Evolutionary conservation across 2,113 vertebrate species (phyloP).

Genomic region (Microcebus lehilahytsara): DNA sequence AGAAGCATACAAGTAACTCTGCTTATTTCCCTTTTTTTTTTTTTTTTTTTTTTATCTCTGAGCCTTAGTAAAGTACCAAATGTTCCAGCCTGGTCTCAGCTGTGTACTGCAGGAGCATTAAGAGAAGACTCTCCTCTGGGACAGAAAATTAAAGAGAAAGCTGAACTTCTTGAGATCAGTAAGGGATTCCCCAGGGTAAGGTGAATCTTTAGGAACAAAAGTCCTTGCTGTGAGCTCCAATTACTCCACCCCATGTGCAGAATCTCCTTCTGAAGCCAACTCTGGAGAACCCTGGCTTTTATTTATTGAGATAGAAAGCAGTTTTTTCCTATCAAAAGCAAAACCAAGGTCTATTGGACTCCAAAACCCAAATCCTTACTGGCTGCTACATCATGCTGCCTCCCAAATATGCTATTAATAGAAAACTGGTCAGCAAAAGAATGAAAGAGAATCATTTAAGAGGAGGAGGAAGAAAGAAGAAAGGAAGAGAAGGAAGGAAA

Average conservation of each 20-base stretch:
- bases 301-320: conserved; percentile 45
- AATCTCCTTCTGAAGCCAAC: conserved; percentile 40
- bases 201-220: conserved; percentile 43
- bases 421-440: conserved; percentile 44
- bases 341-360: not conserved
- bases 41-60: not conserved
- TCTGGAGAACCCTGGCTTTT: conserved; percentile 8
- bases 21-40: not conserved
- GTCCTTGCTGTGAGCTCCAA: conserved; percentile 29
- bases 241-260: not conserved
- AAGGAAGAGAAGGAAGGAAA: not conserved
- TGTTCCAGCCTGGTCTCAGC: conserved; percentile 52
- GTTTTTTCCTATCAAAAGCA: conserved; percentile 29
- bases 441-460: conserved; percentile 43
- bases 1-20: not conserved
- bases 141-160: conserved; percentile 59
- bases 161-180: conserved; percentile 48
- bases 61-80: conserved; percentile 25
- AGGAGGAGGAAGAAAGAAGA: not conserved
- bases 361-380: conserved; percentile 17
- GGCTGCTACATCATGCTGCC: not conserved
- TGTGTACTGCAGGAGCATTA: not conserved
- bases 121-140: conserved; percentile 57
- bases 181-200: conserved; percentile 21
- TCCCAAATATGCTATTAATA: conserved; percentile 46